These are phyloP conservation scores for Ichneumon xanthorius DNA, from an alignment of 2,888 invertebrate genomes.

Conservation along the genomic window DNA sequence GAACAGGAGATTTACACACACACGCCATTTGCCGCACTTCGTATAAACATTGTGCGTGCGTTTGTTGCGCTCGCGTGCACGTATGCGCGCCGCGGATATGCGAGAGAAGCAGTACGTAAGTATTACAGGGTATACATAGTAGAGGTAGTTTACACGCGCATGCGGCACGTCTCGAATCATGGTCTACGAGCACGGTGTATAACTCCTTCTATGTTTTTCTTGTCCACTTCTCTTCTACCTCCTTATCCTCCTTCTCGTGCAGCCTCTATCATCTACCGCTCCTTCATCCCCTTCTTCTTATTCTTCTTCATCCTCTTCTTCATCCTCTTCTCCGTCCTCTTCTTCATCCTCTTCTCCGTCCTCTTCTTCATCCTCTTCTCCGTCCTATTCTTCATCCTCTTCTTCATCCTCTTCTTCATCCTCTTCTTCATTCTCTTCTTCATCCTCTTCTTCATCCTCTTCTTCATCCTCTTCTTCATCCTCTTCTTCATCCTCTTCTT, in stretches of 20 bases:
- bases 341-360: slow-evolving; percentile 57
- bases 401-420: slow-evolving; percentile 26
- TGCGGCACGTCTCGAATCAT: slow-evolving; percentile 57
- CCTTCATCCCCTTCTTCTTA: slow-evolving; percentile 35
- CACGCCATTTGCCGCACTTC: slow-evolving; percentile 23
- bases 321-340: slow-evolving; percentile 43
- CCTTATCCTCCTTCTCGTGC: slow-evolving; percentile 30
- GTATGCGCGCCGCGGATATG: slow-evolving; percentile 28
- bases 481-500: slow-evolving; percentile 60
- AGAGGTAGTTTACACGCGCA: slow-evolving; percentile 53
- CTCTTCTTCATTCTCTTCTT: slow-evolving; percentile 29
- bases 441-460: slow-evolving; percentile 25
- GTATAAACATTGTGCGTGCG: slow-evolving; percentile 19
- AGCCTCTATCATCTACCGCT: slow-evolving; percentile 47
- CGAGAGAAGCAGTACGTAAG: slow-evolving; percentile 45
- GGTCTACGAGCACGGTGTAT: slow-evolving; percentile 58
- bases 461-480: slow-evolving; percentile 40
- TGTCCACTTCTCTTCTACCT: slow-evolving; percentile 12
- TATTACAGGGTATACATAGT: slow-evolving; percentile 57
- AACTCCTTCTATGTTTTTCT: slow-evolving; percentile 52
- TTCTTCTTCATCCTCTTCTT: slow-evolving; percentile 18
- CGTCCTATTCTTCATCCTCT: slow-evolving; percentile 9
- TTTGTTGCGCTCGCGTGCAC: slow-evolving; percentile 43
- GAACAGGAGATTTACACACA: slow-evolving; percentile 35
- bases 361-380: slow-evolving; percentile 39